A percentile compares a stretch with the other conserved stretches of the same genome.
Evolutionary conservation across 2,797 vertebrate species (phyloP).

Genomic region (Arrhamphus sclerolepis): DNA sequence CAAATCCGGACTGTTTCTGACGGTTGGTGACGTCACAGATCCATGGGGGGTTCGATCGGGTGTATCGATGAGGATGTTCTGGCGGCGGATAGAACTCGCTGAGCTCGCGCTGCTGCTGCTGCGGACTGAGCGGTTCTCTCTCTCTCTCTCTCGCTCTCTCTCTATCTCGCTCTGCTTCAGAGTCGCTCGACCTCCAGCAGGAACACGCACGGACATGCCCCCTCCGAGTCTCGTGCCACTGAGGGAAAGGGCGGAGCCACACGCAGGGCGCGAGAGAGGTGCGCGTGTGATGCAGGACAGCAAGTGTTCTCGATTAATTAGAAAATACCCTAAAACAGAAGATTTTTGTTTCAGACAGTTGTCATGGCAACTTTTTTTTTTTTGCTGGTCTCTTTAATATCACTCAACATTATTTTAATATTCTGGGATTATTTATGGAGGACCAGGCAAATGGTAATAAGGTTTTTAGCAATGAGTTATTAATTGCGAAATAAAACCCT

Average conservation of each 20-base stretch:
- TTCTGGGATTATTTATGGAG: too few species aligned
- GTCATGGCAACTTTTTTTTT: too few species aligned
- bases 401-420: too few species aligned
- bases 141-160: conserved; percentile 17
- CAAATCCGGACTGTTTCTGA: not conserved
- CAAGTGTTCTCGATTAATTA: too few species aligned
- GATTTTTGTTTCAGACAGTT: too few species aligned
- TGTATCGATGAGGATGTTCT: conserved; percentile 8
- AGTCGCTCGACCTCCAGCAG: conserved; percentile 44
- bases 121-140: conserved; percentile 43
- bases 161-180: conserved; percentile 33
- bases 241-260: conserved; percentile 16
- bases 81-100: not conserved
- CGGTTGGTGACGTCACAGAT: conserved; percentile 24
- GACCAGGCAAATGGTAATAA: too few species aligned
- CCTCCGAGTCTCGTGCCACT: conserved; percentile 50
- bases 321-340: too few species aligned
- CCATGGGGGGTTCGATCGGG: conserved; percentile 31
- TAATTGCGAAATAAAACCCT: too few species aligned
- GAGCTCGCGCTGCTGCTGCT: conserved; percentile 16
- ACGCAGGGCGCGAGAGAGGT: not conserved
- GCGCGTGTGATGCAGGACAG: not conserved
- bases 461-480: too few species aligned
- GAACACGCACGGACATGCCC: conserved; percentile 90
- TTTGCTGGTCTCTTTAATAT: too few species aligned